phyloP scores from a whole-genome alignment of 2,113 vertebrate species.

The Trachemys scripta region DNA sequence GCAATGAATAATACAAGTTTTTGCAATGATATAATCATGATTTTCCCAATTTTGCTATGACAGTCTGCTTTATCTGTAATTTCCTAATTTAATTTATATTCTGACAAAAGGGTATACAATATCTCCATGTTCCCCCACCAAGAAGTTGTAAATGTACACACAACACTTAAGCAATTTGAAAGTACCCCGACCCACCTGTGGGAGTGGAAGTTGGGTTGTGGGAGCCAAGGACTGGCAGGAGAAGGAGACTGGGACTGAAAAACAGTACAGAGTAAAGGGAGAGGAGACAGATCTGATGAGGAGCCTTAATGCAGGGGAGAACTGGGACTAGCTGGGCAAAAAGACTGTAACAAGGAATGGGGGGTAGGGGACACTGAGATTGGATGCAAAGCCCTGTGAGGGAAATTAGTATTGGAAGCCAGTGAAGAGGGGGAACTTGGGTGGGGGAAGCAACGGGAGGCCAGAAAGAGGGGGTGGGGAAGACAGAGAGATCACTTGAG shows the following conservation, averaged over 20 bases:
- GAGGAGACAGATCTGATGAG: neutral
- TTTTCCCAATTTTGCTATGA: neutral
- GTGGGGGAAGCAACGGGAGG: neutral
- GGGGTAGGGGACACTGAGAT: neutral
- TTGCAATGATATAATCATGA: neutral
- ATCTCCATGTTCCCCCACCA: neutral
- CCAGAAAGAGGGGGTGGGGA: neutral
- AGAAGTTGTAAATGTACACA: neutral
- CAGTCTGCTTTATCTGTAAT: neutral
- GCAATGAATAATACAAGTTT: neutral
- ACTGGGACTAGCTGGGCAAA: neutral
- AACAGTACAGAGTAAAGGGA: neutral
- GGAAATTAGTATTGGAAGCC: neutral
- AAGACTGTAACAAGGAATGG: neutral
- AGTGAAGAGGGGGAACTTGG: neutral
- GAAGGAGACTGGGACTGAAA: neutral
- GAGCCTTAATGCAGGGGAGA: neutral
- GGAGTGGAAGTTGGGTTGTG: neutral
- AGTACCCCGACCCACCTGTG: neutral
- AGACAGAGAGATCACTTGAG: neutral
- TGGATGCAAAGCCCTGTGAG: neutral
- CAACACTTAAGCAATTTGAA: neutral
- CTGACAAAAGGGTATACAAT: neutral
- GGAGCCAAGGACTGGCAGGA: neutral
- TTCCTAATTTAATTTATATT: no score